Evolutionary conservation across 1,140 invertebrate genomes (phyloP).

Genomic region (Atta cephalotes): DNA sequence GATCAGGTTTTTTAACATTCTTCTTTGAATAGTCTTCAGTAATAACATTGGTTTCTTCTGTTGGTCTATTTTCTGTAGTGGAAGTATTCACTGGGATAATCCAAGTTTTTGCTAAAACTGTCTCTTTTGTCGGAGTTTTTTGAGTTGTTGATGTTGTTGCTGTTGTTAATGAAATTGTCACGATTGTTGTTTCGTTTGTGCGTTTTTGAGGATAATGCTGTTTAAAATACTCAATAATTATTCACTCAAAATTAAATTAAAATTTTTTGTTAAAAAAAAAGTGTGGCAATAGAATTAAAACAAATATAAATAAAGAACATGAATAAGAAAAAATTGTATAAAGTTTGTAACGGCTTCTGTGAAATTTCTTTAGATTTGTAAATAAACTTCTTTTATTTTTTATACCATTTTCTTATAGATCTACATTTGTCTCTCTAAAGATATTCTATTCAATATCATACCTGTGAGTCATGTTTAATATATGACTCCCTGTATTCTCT

Average conservation of each 20-base stretch:
- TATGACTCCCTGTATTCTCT: not conserved
- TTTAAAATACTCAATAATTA: not conserved
- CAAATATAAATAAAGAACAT: not conserved
- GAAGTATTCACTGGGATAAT: not conserved
- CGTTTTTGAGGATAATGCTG: constrained; percentile 1
- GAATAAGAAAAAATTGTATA: not conserved
- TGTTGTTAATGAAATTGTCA: not conserved
- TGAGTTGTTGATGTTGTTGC: not conserved
- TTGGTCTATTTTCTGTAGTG: not conserved
- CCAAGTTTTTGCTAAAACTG: not conserved
- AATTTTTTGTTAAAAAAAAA: not conserved
- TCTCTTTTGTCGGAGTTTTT: not conserved
- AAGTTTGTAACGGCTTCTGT: not conserved
- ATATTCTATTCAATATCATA: constrained; percentile 1
- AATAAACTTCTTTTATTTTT: not conserved
- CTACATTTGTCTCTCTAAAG: not conserved
- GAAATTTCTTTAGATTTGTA: constrained; percentile 4
- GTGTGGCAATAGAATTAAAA: not conserved
- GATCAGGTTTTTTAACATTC: constrained; percentile 13
- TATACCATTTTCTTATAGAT: not conserved
- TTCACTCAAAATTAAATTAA: no score
- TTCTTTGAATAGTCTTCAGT: not conserved
- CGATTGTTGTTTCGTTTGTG: not conserved
- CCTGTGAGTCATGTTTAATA: constrained; percentile 11
- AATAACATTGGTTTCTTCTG: not conserved